Evolutionary conservation across 2,888 invertebrate genomes (phyloP).

Genomic region (Drosophila melanosoma): DNA sequence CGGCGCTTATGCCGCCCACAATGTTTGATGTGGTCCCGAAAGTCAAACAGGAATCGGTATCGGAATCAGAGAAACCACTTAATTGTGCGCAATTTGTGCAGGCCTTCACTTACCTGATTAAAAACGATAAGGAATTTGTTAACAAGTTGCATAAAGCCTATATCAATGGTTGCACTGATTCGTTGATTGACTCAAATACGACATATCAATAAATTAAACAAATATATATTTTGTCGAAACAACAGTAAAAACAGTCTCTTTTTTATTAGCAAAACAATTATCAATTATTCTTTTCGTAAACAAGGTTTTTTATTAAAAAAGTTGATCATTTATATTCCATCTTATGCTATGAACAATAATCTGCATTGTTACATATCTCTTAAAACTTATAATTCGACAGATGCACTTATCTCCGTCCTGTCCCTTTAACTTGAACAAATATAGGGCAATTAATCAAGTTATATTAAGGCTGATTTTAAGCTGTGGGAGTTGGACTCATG

Average conservation of each 20-base stretch:
- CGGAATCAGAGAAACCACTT: slow-evolving; percentile 87
- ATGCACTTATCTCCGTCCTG: background rate
- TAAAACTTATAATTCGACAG: background rate
- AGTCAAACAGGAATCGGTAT: slow-evolving; percentile 36
- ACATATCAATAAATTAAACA: slow-evolving; percentile 71
- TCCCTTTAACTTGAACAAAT: background rate
- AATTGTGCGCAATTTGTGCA: slow-evolving; percentile 95
- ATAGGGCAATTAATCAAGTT: background rate
- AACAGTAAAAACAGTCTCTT: slow-evolving; percentile 9
- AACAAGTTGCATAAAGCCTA: slow-evolving; percentile 96
- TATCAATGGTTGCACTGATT: slow-evolving; percentile 89
- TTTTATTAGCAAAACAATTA: background rate
- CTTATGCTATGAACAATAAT: background rate
- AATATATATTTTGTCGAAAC: slow-evolving; percentile 37
- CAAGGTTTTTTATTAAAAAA: background rate
- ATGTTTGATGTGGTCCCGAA: slow-evolving; percentile 91
- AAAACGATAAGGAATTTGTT: slow-evolving; percentile 94
- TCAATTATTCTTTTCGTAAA: background rate
- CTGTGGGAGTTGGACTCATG: background rate
- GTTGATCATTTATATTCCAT: background rate
- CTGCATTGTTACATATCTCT: background rate
- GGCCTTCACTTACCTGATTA: slow-evolving; percentile 93
- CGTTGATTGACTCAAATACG: slow-evolving; percentile 66
- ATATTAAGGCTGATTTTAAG: background rate
- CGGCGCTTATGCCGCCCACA: slow-evolving; percentile 93